Percentiles rank a stretch among this genome's conserved stretches.
These are phyloP conservation scores for Ophioninae sp. DNA, from an alignment of 2,888 invertebrate genomes.

Conservation along the genomic window DNA sequence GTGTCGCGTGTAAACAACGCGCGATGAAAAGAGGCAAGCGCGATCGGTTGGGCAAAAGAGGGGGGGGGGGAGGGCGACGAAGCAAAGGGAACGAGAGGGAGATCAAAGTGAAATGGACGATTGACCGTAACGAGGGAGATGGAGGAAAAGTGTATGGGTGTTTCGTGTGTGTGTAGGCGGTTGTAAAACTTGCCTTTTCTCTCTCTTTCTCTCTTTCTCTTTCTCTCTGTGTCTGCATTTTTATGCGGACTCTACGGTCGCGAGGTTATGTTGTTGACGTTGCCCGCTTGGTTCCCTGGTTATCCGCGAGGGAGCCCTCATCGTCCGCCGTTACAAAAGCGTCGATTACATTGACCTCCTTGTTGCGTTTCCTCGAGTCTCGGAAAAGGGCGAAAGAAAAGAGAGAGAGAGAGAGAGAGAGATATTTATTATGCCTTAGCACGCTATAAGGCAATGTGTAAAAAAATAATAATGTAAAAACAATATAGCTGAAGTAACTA, in stretches of 20 bases:
- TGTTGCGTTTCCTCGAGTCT: conserved; percentile 65
- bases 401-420: conserved; percentile 15
- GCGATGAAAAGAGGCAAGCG: conserved; percentile 21
- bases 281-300: conserved; percentile 37
- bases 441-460: no score
- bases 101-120: conserved; percentile 62
- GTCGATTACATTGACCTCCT: conserved; percentile 74
- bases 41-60: conserved; percentile 1
- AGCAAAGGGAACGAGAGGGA: conserved; percentile 38
- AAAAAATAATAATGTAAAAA: no score
- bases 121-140: conserved; percentile 61
- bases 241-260: conserved; percentile 36
- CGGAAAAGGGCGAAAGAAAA: conserved; percentile 55
- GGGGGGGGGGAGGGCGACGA: background rate
- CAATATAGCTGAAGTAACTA: no score
- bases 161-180: conserved; percentile 62
- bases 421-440: no score
- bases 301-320: conserved; percentile 51
- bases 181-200: conserved; percentile 52
- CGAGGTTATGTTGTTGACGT: conserved; percentile 46
- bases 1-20: background rate
- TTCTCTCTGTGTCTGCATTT: conserved; percentile 23
- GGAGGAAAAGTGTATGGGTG: conserved; percentile 15
- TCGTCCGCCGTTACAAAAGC: conserved; percentile 71
- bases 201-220: conserved; percentile 24